These are phyloP conservation scores for Propithecus deckenii DNA, from an alignment of 2,797 vertebrate genomes.

Conservation along the genomic window DNA sequence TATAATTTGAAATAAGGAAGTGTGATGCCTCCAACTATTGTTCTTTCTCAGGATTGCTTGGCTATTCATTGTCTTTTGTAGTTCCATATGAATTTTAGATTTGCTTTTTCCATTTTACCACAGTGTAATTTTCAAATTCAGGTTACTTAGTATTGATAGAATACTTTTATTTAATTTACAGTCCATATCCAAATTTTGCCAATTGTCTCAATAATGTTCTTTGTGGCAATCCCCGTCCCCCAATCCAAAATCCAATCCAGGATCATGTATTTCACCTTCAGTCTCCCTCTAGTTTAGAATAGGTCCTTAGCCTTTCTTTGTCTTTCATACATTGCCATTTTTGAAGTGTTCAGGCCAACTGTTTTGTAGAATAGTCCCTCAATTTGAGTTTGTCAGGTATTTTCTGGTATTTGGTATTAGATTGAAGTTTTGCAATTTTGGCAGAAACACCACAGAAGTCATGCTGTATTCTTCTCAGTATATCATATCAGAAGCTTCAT, in stretches of 20 bases:
- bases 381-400: neutral
- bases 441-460: neutral
- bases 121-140: neutral
- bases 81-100: neutral
- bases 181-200: neutral
- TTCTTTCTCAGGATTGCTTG: neutral
- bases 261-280: neutral
- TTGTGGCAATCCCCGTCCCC: neutral
- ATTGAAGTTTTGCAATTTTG: neutral
- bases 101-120: neutral
- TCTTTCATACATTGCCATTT: neutral
- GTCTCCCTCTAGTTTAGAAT: neutral
- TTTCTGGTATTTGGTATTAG: neutral
- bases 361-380: neutral
- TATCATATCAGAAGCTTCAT: neutral
- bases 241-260: neutral
- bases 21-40: neutral
- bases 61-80: neutral
- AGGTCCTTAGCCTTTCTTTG: neutral
- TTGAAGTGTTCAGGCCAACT: neutral
- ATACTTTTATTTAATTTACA: neutral
- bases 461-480: neutral
- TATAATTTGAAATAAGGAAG: neutral
- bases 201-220: neutral
- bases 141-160: neutral